Base-by-base conservation (phyloP, 92 coral and sea anemone species). In the Actinostola sp. region DNA sequence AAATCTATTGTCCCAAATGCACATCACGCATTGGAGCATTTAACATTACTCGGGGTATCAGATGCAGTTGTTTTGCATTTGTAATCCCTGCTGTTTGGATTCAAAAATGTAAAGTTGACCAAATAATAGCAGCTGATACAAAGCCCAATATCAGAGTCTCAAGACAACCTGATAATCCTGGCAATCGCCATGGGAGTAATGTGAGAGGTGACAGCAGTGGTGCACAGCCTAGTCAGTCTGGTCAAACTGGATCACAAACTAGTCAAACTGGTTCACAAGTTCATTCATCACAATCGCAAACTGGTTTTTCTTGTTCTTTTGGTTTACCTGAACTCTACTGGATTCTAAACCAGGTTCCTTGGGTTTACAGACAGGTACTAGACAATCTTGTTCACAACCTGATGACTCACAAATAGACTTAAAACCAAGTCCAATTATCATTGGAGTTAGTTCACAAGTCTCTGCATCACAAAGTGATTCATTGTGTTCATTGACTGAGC, bases 71-170 rank as follows among this genome's bases (percentile, higher is more conserved):
- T 76, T 92, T 85, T 31, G 72, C 79, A 28, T 93, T 81, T 67
- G 67, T 84, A 14, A 88, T 88, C 34, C 98, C 98, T 12, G 97
- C 93, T 19, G 81, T 93, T 27, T 93, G 98, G 98, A 80, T 93
- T 48, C 98, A 93, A 70, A 86, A 85, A 53, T 80, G 90, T 49
- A 73, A 89, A 85, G 97, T 93, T 16, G 98, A 93, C 54, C 80
- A 75, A 46, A 78, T 71, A 9, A 31, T 36, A 21, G 3, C 27
- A 8, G 44, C 26, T 23, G 81, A 75, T 50, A 4, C 30, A 20
- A 61, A 62, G 19, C 67, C 60, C 26, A 75, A 75, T 35, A 75
- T 75, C 28, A 68, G 74, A 50, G 6, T 68, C 10, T 62, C 63
- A 27, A 27, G 38, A 27, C 38, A 27, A 57, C 29, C 57, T 48